Base-by-base conservation (phyloP, 2,888 invertebrate species). In the Cephus pygmeus region DNA sequence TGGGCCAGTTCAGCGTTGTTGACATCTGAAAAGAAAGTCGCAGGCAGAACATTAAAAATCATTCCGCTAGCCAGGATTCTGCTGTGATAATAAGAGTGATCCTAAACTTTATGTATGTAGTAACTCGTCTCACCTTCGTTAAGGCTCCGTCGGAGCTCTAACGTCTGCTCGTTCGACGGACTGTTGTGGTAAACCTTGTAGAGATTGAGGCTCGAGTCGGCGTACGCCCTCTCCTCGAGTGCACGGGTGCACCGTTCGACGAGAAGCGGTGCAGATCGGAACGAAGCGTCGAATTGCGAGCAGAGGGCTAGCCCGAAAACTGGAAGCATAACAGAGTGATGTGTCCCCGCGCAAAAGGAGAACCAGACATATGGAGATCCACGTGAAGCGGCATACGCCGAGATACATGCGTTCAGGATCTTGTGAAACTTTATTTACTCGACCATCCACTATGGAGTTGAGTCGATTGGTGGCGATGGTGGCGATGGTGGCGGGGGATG, bases 131-230 rank as follows among this genome's bases (percentile, higher is more conserved):
- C 83, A 92, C 92, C 92, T 87, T 93, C 92, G 85, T 92, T 92
- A 82, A 93, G 91, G 84, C 91, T 92, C 83, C 92, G 92, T 85
- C 93, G 92, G 80, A 95, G 90, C 85, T 93, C 93, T 85, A 92
- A 92, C 77, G 94, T 93, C 87, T 93, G 93, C 85, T 94, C 94
- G 74, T 93, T 92, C 73, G 93, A 92, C 75, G 94, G 93, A 81
- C 94, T 93, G 76, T 93, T 93, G 85, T 94, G 93, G 88, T 96
- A 96, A 75, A 95, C 92, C 89, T 94, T 94, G 87, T 95, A 95
- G 78, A 96, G 92, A 91, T 95, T 95, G 82, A 94, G 88, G 69
- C 90, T 91, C 79, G 92, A 88, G 83, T 92, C 92, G 79, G 87
- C 89, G 82, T 90, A 91, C 33, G 94, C 94, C 83, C 93, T 91